Conservation (phyloP, 2,888 invertebrate species). For the Synergus japonicus region DNA sequence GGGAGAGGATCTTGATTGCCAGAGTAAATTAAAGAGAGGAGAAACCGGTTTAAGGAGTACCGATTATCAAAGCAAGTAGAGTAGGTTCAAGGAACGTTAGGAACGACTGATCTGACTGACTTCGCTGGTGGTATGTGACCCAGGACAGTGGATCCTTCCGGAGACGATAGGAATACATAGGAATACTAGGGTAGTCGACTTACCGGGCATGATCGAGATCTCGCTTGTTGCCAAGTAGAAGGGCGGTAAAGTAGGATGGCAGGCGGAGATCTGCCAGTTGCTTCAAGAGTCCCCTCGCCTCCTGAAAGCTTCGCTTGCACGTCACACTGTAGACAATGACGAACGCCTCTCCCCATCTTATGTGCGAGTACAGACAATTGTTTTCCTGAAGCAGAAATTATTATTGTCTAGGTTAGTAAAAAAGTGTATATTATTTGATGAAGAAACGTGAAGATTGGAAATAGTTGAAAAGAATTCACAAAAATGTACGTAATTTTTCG, state of each 20-base stretch:
- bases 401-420: not conserved
- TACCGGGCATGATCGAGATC: constrained; percentile 90
- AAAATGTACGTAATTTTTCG: too few species aligned
- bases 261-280: constrained; percentile 85
- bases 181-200: constrained; percentile 58
- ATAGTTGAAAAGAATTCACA: not conserved
- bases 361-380: constrained; percentile 86
- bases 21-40: constrained; percentile 44
- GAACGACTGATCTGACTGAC: constrained; percentile 27
- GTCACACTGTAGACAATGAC: constrained; percentile 90
- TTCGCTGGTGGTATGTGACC: constrained; percentile 43
- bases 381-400: constrained; percentile 81
- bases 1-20: constrained; percentile 44
- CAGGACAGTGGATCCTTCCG: constrained; percentile 35
- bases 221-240: constrained; percentile 88
- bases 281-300: constrained; percentile 85
- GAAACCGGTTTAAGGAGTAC: constrained; percentile 32
- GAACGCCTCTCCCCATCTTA: constrained; percentile 91
- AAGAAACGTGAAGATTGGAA: not conserved
- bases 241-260: constrained; percentile 87
- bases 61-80: constrained; percentile 40
- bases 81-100: constrained; percentile 29
- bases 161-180: constrained; percentile 26
- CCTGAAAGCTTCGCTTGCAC: constrained; percentile 86
- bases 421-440: not conserved